Evolutionary conservation across 2,797 vertebrate genomes (phyloP).

Genomic region (Paedocypris micromegethes): DNA sequence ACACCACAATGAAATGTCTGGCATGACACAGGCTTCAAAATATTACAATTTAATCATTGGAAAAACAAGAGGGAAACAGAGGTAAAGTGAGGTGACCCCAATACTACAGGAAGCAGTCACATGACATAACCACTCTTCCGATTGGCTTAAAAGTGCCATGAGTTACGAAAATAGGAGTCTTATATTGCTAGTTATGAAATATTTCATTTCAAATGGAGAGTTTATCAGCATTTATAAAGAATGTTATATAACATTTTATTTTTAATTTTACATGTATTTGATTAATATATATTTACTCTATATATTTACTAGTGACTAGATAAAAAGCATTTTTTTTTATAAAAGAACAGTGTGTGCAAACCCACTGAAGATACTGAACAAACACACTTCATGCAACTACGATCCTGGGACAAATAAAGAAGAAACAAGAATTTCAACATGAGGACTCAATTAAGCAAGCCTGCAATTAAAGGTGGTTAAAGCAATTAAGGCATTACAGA

Average conservation of each 20-base stretch:
- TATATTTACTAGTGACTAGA: too few species aligned
- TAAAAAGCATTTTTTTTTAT: neutral
- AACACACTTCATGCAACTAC: constrained; percentile 27
- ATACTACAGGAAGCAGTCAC: too few species aligned
- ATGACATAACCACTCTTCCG: too few species aligned
- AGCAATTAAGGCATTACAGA: constrained; percentile 47
- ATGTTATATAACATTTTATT: too few species aligned
- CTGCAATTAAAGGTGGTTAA: constrained; percentile 54
- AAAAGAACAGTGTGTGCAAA: constrained; percentile 2
- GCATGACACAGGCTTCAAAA: constrained; percentile 4
- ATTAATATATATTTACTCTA: too few species aligned
- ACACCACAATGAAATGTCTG: constrained; percentile 13
- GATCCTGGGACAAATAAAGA: constrained; percentile 46
- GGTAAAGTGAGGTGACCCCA: constrained; percentile 12
- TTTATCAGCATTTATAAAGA: too few species aligned
- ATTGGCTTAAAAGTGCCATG: too few species aligned
- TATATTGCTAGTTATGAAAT: too few species aligned
- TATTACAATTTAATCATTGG: constrained; percentile 1
- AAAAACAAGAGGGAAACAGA: constrained; percentile 8
- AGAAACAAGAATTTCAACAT: constrained; percentile 52
- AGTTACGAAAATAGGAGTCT: too few species aligned
- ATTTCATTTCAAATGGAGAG: too few species aligned
- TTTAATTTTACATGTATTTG: too few species aligned
- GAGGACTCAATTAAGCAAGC: constrained; percentile 46
- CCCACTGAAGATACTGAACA: neutral